Base-by-base conservation (phyloP, 1,140 invertebrate genomes). In the Tetramorium parvispinum region DNA sequence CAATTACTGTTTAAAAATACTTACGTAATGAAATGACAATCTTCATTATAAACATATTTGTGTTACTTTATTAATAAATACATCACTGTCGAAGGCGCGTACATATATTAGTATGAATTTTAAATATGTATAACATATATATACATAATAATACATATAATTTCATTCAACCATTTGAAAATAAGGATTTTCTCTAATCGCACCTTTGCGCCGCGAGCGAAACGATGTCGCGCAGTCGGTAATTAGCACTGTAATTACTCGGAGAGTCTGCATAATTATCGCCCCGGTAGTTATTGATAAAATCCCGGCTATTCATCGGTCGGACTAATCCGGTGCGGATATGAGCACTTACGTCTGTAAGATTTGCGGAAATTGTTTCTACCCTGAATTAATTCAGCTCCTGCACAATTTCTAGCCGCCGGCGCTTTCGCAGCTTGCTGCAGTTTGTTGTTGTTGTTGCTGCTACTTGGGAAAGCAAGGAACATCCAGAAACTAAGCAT, bases 181-280 rank as follows among this genome's bases (percentile, higher is more conserved):
- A 11, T 10, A 24, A 3, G 7, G 10, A 83, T 73, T 37, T 73
- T 59, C 55, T 63, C 13, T 63, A 43, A 59, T 77, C 70, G 68
- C 32, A 32, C 8, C 5, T 57, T 5, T 2, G 21, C 70, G 11
- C n/a, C 18, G 24, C 8, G 13, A 16, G n/a, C 21, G 7, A 21
- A 21, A 49, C 49, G 16, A 27, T 49, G 18, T 61, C 61, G 55
- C 21, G 13, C 46, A 37, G 40, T 43, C 46, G n/a, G 57, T 82
- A 88, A 87, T 88, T 87, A 87, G 65, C n/a, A 32, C 46, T 18
- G 68, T 87, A 82, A 88, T 88, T 87, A 87, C 43, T 63, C 32
- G 40, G 66, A 79, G 59, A 86, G 24, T 18, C 21, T 6, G 57
- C 21, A 55, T 66, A 82, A 70, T 51, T 88, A 88, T 87, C 40